phyloP scores from a whole-genome alignment of 2,113 vertebrate species.

The Prolemur simus region DNA sequence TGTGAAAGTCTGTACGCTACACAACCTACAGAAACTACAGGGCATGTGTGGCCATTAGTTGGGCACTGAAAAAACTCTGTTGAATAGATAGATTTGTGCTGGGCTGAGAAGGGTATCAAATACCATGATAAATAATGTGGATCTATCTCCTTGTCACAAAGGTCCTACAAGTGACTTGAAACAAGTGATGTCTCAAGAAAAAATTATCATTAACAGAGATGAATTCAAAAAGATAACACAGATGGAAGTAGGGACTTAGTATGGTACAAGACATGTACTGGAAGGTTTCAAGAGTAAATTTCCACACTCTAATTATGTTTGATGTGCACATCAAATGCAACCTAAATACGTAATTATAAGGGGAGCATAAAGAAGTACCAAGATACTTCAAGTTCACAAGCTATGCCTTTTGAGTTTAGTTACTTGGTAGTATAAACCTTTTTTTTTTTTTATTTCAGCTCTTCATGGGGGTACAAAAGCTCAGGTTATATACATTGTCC shows the following conservation, averaged over 20 bases:
- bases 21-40: rapidly evolving
- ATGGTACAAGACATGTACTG: rapidly evolving
- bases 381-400: not conserved
- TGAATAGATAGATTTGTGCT: not conserved
- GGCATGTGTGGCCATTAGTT: rapidly evolving
- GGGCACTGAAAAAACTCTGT: no score
- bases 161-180: not conserved
- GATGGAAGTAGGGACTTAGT: not conserved
- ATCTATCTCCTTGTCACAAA: not conserved
- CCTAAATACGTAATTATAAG: not conserved
- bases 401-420: not conserved
- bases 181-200: not conserved
- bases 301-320: not conserved
- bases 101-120: not conserved
- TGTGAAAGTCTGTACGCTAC: not conserved
- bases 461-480: no score
- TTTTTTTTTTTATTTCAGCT: no score
- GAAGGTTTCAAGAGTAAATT: not conserved
- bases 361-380: no score
- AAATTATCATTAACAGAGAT: not conserved
- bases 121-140: not conserved
- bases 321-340: not conserved
- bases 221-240: not conserved
- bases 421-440: not conserved
- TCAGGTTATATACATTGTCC: no score